These are phyloP conservation scores for Rhysida immarginata DNA, from an alignment of 1,140 invertebrate genomes.

Conservation along the genomic window DNA sequence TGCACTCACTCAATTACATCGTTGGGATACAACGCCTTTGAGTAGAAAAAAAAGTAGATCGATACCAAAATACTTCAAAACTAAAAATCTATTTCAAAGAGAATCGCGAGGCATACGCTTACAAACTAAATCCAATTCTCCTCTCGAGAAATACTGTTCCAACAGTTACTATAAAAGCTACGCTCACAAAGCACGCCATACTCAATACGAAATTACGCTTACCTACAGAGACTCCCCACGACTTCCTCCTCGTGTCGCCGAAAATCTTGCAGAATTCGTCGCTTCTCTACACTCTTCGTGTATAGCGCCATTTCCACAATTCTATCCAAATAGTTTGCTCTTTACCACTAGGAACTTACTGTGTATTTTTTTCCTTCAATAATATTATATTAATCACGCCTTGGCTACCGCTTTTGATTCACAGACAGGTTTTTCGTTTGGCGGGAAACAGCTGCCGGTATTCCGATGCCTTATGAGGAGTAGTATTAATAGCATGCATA, in stretches of 20 bases:
- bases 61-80: no score
- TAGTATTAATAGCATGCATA: not conserved
- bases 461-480: not conserved
- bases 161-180: no score
- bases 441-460: constrained; percentile 7
- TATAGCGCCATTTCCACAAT: constrained; percentile 22
- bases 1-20: no score
- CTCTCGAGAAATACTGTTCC: no score
- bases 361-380: not conserved
- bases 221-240: constrained; percentile 29
- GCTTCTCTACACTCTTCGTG: constrained; percentile 24
- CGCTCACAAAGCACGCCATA: constrained; percentile 7
- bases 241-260: constrained; percentile 29
- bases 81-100: no score
- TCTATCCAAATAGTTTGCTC: not conserved
- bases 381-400: not conserved
- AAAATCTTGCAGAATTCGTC: constrained; percentile 24
- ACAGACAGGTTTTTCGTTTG: constrained; percentile 4
- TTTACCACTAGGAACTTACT: not conserved
- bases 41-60: no score
- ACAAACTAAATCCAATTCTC: no score
- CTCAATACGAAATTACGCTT: constrained; percentile 11
- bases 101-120: no score
- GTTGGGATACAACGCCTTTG: no score
- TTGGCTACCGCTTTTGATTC: not conserved